Evolutionary conservation across 2,888 invertebrate genomes (phyloP).

Genomic region (Nowickia ferox): DNA sequence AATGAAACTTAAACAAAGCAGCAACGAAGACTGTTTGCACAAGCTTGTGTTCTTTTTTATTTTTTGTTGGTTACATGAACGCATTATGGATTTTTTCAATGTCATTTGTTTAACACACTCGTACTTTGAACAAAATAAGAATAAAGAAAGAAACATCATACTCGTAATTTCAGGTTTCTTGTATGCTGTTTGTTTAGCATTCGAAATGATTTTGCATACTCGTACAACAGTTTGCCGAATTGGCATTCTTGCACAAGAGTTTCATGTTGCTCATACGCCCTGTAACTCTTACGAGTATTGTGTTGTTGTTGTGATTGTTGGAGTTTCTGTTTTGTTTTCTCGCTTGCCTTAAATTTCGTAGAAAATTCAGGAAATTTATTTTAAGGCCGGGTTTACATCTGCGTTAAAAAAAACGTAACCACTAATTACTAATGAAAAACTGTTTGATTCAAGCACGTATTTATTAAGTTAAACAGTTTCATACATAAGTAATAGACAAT

Average conservation of each 20-base stretch:
- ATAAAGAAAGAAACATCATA: too few relatives aligned
- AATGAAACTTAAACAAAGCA: too few relatives aligned
- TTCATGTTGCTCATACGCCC: slow-evolving; percentile 1
- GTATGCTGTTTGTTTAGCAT: background rate
- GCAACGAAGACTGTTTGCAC: slow-evolving; percentile 2
- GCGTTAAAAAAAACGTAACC: too few relatives aligned
- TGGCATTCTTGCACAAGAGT: background rate
- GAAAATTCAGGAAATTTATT: too few relatives aligned
- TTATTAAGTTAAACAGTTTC: too few relatives aligned
- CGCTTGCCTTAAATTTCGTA: too few relatives aligned
- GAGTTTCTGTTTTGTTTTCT: too few relatives aligned
- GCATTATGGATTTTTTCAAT: slow-evolving; percentile 48
- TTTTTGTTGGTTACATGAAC: slow-evolving; percentile 18
- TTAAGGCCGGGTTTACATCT: too few relatives aligned
- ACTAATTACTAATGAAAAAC: too few relatives aligned
- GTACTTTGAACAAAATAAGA: background rate
- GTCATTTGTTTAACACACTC: slow-evolving; percentile 29
- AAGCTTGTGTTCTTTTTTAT: slow-evolving; percentile 1
- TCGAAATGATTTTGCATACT: background rate
- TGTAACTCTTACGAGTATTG: background rate
- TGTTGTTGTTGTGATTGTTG: too few relatives aligned
- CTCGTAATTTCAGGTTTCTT: background rate
- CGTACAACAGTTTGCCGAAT: background rate
- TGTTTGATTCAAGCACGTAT: too few relatives aligned
- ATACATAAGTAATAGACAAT: too few relatives aligned